Conservation (phyloP, 2,888 invertebrate genomes). For the Lysandra coridon region DNA sequence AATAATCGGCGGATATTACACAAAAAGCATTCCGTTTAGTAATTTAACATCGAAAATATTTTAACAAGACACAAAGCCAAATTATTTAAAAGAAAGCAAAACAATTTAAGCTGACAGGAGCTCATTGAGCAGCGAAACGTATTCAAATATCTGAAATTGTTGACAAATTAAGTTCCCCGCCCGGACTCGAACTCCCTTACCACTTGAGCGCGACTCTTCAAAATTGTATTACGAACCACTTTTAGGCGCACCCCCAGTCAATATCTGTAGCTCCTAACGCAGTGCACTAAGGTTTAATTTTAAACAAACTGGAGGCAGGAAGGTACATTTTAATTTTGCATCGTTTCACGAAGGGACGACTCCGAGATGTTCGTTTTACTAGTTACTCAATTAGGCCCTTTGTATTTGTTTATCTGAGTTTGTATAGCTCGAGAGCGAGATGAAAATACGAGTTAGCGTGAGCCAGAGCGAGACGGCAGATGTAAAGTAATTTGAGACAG, state of each 20-base stretch:
- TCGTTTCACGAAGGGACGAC: slow-evolving; percentile 69
- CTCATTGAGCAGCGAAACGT: slow-evolving; percentile 77
- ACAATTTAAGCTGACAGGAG: slow-evolving; percentile 78
- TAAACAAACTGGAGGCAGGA: slow-evolving; percentile 34
- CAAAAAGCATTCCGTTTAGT: slow-evolving; percentile 31
- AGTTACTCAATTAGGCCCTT: slow-evolving; percentile 82
- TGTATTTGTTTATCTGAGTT: slow-evolving; percentile 81
- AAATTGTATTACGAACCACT: slow-evolving; percentile 58
- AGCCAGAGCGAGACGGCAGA: slow-evolving; percentile 51
- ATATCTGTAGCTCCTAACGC: slow-evolving; percentile 39
- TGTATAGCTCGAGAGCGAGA: slow-evolving; percentile 68
- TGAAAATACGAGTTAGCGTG: slow-evolving; percentile 41
- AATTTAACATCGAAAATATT: slow-evolving; percentile 41
- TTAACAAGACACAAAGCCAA: slow-evolving; percentile 45
- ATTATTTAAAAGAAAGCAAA: slow-evolving; percentile 69
- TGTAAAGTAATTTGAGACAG: slow-evolving; percentile 79
- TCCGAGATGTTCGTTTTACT: slow-evolving; percentile 78
- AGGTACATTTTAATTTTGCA: slow-evolving; percentile 47
- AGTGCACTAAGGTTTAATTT: slow-evolving; percentile 46
- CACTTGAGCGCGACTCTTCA: slow-evolving; percentile 72
- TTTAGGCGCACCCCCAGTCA: slow-evolving; percentile 32
- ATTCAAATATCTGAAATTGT: slow-evolving; percentile 81
- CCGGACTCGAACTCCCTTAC: slow-evolving; percentile 72
- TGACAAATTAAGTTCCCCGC: slow-evolving; percentile 80
- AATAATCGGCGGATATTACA: slow-evolving; percentile 14